Evolutionary conservation across 2,113 vertebrate genomes (phyloP).

Genomic region (Okapia johnstoni): DNA sequence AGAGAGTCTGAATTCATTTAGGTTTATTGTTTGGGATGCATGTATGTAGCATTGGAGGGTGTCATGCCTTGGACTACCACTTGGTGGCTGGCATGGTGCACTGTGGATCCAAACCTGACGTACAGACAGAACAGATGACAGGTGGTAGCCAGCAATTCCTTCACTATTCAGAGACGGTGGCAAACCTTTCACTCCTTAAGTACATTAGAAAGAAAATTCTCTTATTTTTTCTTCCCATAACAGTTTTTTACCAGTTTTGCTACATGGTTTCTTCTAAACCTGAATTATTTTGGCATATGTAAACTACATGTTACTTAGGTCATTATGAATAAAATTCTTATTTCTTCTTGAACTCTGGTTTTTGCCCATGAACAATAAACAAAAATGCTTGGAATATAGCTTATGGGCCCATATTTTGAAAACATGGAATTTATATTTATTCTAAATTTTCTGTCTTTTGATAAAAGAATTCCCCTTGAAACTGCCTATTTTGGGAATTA

Average conservation of each 20-base stretch:
- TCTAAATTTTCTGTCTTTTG: conserved; percentile 4
- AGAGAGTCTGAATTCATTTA: not conserved
- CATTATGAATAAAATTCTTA: not conserved
- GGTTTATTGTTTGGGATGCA: not conserved
- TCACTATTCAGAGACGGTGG: not conserved
- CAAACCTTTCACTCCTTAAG: not conserved
- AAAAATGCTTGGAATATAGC: not conserved
- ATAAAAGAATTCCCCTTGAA: not conserved
- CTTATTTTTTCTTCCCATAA: not conserved
- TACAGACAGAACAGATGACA: not conserved
- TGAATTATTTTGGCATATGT: not conserved
- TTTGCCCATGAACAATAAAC: not conserved
- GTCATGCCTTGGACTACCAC: not conserved
- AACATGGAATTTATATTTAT: not conserved
- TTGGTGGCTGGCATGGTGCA: not conserved
- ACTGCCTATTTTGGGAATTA: not conserved
- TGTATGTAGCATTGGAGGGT: not conserved
- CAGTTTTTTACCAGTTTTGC: not conserved
- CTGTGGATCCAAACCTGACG: not conserved
- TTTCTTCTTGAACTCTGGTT: conserved; percentile 11
- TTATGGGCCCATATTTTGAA: not conserved
- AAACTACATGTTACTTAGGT: not conserved
- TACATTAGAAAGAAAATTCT: not conserved
- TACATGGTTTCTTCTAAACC: not conserved
- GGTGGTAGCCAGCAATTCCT: not conserved